Percentiles rank a stretch among this genome's conserved stretches.
Evolutionary conservation across 2,113 vertebrate genomes (phyloP).

Genomic region (Petrocephalus zakoni): DNA sequence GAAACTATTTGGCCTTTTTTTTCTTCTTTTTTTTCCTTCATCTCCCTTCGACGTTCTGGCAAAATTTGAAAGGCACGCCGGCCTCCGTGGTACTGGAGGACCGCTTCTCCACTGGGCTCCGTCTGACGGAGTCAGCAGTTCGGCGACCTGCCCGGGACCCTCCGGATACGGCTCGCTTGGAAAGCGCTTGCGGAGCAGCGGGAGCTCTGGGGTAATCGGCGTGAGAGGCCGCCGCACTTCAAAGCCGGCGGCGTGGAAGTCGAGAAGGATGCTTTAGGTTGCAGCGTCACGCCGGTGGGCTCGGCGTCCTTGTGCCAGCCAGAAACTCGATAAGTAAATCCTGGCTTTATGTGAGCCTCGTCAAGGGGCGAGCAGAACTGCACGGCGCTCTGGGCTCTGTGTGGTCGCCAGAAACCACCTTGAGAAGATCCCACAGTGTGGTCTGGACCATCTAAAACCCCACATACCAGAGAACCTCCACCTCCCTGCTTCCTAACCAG

Average conservation of each 20-base stretch:
- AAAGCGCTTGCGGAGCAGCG: constrained; percentile 35
- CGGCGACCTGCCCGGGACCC: constrained; percentile 49
- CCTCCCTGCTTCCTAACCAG: neutral
- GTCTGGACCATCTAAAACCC: neutral
- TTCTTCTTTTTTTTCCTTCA: no score
- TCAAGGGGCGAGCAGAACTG: neutral
- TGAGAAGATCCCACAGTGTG: neutral
- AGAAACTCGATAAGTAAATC: neutral
- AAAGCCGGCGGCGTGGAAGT: neutral
- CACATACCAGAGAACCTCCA: neutral
- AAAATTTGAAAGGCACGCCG: constrained; percentile 48
- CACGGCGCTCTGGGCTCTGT: neutral
- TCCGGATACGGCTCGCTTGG: constrained; percentile 50
- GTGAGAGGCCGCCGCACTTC: neutral
- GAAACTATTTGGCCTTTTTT: constrained; percentile 30
- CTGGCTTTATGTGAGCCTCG: neutral
- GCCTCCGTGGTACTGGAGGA: constrained; percentile 22
- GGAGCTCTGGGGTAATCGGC: neutral
- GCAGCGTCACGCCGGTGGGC: neutral
- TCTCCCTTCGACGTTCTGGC: constrained; percentile 40
- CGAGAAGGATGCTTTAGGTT: neutral
- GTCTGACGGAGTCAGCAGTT: constrained; percentile 45
- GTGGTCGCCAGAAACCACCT: neutral
- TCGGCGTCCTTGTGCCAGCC: neutral
- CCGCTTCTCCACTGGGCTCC: constrained; percentile 38